Base-by-base conservation (phyloP, 2,113 vertebrate genomes). In the Asarcornis scutulata region DNA sequence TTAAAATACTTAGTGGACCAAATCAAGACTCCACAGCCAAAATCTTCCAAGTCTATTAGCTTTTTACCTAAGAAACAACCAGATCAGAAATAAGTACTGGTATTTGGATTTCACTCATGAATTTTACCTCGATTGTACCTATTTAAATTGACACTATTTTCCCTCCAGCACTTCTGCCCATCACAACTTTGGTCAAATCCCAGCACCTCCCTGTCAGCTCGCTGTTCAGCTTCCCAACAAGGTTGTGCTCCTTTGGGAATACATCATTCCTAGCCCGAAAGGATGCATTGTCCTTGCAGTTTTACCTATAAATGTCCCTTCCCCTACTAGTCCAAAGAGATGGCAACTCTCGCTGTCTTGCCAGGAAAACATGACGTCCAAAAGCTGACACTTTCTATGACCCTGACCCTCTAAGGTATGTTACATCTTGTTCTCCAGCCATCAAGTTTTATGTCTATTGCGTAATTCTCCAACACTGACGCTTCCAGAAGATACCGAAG, bases 341-440 rank as follows among this genome's bases (percentile, higher is more conserved):
- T 83, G 60, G 85, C 74, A 91, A 72, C 69, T n/a, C 73, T 67
- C 91, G 68, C 69, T 52, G 52, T n/a, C 44, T 34, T 87, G 94
- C 96, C 93, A 95, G 93, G 88, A 95, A 96, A 96, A 85, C 89
- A 75, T 91, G 56, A 69, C 16, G 9, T 89, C 94, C 91, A 77
- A 80, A 72, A 80, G 81, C 53, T 91, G 91, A 94, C 91, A 87
- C 44, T 55, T 69, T 16, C 68, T 40, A 7, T 89, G 86, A 93
- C 93, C 93, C 86, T 86, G 90, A 91, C 77, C n/a, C 96, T 89
- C 74, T 87, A 89, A 75, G 86, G 92, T 71, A 94, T 55, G 93
- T 94, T 96, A 96, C 93, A 79, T 91, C 81, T 96, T 82, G 93
- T 95, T 95, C 93, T 93, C 27, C 90, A 82, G 83, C 63, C 91